A percentile compares a stretch with the other conserved stretches of the same genome.
Conservation (phyloP, 2,888 invertebrate species). For the Cataglyphis cursor region DNA sequence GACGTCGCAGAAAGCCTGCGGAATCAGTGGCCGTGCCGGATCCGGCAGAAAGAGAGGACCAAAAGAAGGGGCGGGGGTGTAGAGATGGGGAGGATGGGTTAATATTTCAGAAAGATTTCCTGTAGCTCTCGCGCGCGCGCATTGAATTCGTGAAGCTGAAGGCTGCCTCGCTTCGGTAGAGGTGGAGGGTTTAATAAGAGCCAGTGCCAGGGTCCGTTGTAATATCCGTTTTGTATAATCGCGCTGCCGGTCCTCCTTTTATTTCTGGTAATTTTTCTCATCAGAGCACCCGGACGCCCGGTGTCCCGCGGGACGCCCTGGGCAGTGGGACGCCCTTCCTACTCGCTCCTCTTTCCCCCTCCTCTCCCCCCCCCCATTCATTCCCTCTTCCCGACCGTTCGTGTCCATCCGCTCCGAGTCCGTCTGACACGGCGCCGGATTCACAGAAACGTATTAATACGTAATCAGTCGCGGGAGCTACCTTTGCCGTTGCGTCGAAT, state of each 20-base stretch:
- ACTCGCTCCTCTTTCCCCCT: not conserved
- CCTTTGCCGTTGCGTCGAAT: conserved; percentile 71
- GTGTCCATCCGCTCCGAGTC: conserved; percentile 72
- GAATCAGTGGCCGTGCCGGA: conserved; percentile 39
- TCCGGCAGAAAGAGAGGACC: conserved; percentile 51
- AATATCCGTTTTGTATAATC: conserved; percentile 82
- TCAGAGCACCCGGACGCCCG: conserved; percentile 76
- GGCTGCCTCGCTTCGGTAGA: conserved; percentile 60
- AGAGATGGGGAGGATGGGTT: conserved; percentile 53
- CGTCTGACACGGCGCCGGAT: conserved; percentile 79
- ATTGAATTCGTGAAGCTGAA: conserved; percentile 72
- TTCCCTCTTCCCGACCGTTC: conserved; percentile 59
- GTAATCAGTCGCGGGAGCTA: conserved; percentile 80
- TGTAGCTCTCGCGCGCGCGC: conserved; percentile 54
- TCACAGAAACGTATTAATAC: conserved; percentile 84
- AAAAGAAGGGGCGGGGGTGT: conserved; percentile 9
- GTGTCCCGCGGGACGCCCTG: conserved; percentile 82
- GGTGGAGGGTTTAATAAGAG: conserved; percentile 77
- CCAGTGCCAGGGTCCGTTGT: conserved; percentile 76
- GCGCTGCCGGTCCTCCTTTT: conserved; percentile 78
- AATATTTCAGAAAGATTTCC: conserved; percentile 72
- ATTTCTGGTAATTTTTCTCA: conserved; percentile 83
- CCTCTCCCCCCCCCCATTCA: conserved; percentile 15
- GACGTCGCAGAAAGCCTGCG: conserved; percentile 36
- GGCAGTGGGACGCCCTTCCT: conserved; percentile 76